Base-by-base conservation (phyloP, 2,888 invertebrate species). In the Drosophila testacea region DNA sequence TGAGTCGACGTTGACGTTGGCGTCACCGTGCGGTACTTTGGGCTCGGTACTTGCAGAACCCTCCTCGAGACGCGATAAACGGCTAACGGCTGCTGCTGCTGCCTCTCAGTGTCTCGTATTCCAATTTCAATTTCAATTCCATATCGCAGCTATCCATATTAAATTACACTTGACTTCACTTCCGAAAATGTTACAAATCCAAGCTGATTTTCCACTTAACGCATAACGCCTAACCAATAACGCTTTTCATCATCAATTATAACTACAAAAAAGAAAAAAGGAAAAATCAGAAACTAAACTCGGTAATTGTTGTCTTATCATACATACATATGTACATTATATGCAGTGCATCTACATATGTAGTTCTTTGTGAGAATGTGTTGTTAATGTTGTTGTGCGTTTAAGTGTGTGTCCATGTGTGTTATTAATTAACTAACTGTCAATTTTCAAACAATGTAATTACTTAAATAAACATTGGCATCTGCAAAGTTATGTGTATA, bases 41-140 rank as follows among this genome's bases (percentile, higher is more conserved):
- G 55, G 75, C 51, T 79, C 55, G 64, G 41, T 50, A 65, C 70
- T 76, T 75, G 63, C 77, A 79, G 80, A 76, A 52, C 50, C 80
- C 74, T 64, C 79, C 57, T 62, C 80, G 64, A 76, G 59, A 69
- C 70, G 76, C 76, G 74, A 52, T 77, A 73, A 71, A 77, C 73
- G 73, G 55, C 36, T 16, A 57, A 57, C 56, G 56, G 46, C 46
- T 57, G 56, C 56, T 57, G 56, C 36, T 44, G 46, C 56, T 57
- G 46, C 56, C 55, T 60, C 73, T 63, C 65, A 61, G 73, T 73
- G 72, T 65, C 60, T 57, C 56, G 44, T 16, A 57, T 57, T 57
- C 36, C 56, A 47, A 57, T 57, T 74, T 52, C 60, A 57, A 61
- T 65, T 61, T 52, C 60, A 57, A 61, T 65, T 61, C 41, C 38